Conservation (phyloP, 92 coral and sea anemone genomes). For the Epizoanthus ramosus region DNA sequence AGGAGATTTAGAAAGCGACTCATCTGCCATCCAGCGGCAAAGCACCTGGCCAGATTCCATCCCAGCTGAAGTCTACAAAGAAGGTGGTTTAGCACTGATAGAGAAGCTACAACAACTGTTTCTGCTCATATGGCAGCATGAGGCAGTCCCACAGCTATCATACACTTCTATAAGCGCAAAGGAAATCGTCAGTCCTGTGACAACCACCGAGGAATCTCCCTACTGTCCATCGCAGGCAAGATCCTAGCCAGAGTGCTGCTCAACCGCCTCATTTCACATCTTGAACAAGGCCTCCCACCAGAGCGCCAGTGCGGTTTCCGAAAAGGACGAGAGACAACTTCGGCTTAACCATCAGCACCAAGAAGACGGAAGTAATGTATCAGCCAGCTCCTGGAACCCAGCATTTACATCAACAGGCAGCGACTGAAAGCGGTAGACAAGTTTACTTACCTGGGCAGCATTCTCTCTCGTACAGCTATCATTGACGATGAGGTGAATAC, state of each 20-base stretch:
- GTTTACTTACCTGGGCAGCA: too few relatives aligned
- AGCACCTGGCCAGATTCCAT: slow-evolving; percentile 36
- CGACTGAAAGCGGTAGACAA: too few relatives aligned
- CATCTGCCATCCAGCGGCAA: slow-evolving; percentile 41
- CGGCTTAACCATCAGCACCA: background rate
- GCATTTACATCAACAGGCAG: too few relatives aligned
- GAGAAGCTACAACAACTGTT: slow-evolving; percentile 38
- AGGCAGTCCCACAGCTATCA: background rate
- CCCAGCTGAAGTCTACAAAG: slow-evolving; percentile 24
- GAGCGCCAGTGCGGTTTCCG: background rate
- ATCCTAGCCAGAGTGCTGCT: slow-evolving; percentile 44
- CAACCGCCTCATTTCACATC: slow-evolving; percentile 35
- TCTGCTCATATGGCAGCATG: background rate
- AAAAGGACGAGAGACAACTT: background rate
- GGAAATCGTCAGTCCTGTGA: slow-evolving; percentile 50
- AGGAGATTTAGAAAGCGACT: slow-evolving; percentile 43
- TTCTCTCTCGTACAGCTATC: too few relatives aligned
- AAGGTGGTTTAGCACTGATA: slow-evolving; percentile 27
- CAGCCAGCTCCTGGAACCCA: slow-evolving; percentile 12
- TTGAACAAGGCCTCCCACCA: background rate
- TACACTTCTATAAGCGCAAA: slow-evolving; percentile 42
- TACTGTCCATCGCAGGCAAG: slow-evolving; percentile 50
- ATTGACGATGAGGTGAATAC: too few relatives aligned
- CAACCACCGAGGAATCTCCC: slow-evolving; percentile 56
- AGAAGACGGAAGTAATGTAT: slow-evolving; percentile 1